Base-by-base conservation (phyloP, 2,888 invertebrate genomes). In the Abscondita cerata region DNA sequence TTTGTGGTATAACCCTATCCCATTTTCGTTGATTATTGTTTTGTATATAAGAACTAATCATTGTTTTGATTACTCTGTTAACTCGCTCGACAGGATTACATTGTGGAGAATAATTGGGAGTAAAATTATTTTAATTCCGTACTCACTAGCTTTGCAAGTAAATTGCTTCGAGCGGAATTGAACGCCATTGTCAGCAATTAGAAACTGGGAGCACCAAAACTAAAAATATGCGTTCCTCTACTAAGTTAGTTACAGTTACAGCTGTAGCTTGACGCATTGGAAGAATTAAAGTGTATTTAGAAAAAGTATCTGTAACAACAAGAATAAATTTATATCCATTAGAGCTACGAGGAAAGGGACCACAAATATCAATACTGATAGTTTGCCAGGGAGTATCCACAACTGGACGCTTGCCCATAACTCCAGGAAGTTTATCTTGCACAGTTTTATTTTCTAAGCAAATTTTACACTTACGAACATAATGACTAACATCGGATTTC, bases 11-110 rank as follows among this genome's bases (percentile, higher is more conserved):
- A 12, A 18, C 2, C 5, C 6, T 9, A 18, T 34, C 36, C 55
- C 48, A 46, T 5, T 19, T 12, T 0, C 19, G 20, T 1, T 48
- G 54, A 18, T 48, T 16, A 19, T 62, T 50, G n/a, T 20, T 15
- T 0, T 33, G 18, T n/a, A 57, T 19, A 40, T 40, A 44, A 13
- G 50, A 31, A 0, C 68, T 40, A 0, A 75, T 69, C 70, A 75
- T 74, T 0, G 72, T 72, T 52, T 73, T 72, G 1, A 74, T 19
- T 0, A 68, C 70, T n/a, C 70, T 40, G 38, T 76, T 76, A 0
- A 68, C 65, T 12, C 75, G 19, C 50, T 75, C 75, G 0, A 70
- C 71, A 0, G 73, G 72, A 56, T 77, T 76, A 1, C 65, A 71
- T 41, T 76, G 74, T 0, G 72, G 70, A 3, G 69, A 57, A 50